phyloP scores from a whole-genome alignment of 2,888 invertebrate species.

The Diarsia dahlii region DNA sequence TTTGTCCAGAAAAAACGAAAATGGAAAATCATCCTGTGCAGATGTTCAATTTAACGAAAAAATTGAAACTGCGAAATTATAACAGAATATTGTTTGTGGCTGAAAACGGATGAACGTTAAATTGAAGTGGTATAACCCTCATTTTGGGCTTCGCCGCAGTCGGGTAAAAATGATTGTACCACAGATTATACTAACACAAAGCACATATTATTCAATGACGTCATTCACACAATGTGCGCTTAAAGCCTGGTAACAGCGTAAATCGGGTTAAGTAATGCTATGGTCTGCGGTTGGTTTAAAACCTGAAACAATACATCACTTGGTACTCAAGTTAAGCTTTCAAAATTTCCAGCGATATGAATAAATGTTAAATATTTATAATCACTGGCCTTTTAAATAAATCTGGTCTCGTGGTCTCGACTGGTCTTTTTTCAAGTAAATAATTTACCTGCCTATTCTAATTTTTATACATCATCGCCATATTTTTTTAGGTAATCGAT shows the following conservation, averaged over 20 bases:
- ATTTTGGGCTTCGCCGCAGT: too few relatives aligned
- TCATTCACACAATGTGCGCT: conserved; percentile 12
- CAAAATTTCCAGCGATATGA: neutral
- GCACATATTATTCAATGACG: conserved; percentile 19
- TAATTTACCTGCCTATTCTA: neutral
- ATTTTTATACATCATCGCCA: neutral
- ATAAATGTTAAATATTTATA: conserved; percentile 4
- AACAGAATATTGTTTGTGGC: conserved; percentile 16
- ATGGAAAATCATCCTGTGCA: conserved; percentile 43
- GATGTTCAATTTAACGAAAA: conserved; percentile 38
- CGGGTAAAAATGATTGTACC: conserved; percentile 20
- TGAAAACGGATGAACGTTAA: conserved; percentile 11
- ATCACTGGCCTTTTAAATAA: neutral
- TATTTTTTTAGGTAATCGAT: neutral
- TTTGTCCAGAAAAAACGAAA: conserved; percentile 41
- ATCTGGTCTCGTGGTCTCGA: too few relatives aligned
- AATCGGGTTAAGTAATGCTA: neutral
- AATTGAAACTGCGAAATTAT: conserved; percentile 22
- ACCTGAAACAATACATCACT: conserved; percentile 12
- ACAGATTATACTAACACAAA: conserved; percentile 16
- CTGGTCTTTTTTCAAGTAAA: neutral
- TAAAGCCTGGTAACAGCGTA: conserved; percentile 10
- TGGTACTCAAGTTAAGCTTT: neutral
- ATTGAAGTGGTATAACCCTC: conserved; percentile 8
- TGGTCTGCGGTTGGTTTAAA: conserved; percentile 6